These are phyloP conservation scores for Dusona sp. DNA, from an alignment of 2,888 invertebrate genomes.

Conservation along the genomic window DNA sequence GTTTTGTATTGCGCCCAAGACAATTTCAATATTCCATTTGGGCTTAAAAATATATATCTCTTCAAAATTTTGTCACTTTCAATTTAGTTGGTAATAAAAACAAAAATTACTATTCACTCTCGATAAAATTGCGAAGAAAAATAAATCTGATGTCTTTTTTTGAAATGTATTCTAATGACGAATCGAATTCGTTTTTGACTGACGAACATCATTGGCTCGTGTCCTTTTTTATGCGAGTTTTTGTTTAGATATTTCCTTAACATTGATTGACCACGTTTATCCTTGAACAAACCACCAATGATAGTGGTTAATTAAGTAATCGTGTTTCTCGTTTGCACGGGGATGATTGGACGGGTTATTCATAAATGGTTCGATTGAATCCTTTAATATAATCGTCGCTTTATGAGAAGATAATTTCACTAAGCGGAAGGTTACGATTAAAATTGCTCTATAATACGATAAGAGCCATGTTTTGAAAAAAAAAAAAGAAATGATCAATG, in stretches of 20 bases:
- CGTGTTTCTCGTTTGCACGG: constrained; percentile 14
- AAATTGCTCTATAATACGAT: constrained; percentile 54
- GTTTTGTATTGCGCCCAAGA: not conserved
- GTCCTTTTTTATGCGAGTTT: not conserved
- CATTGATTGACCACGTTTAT: not conserved
- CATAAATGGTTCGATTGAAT: constrained; percentile 37
- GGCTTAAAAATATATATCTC: not conserved
- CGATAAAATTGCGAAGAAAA: not conserved
- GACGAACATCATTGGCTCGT: not conserved
- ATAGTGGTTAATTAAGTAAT: constrained; percentile 9
- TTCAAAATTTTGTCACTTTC: not conserved
- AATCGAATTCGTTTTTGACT: not conserved
- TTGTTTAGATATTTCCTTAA: not conserved
- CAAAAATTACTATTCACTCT: not conserved
- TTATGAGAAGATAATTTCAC: constrained; percentile 43
- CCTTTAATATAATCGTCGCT: constrained; percentile 33
- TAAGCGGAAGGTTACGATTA: constrained; percentile 52
- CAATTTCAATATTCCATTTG: not conserved
- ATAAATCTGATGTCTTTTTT: not conserved
- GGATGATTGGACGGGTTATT: not conserved
- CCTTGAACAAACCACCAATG: not conserved
- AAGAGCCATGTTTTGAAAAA: constrained; percentile 27
- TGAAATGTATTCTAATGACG: not conserved
- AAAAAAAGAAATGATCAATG: constrained; percentile 18
- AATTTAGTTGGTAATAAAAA: not conserved